Evolutionary conservation across 2,113 vertebrate genomes (phyloP).

Genomic region (Apteryx mantelli): DNA sequence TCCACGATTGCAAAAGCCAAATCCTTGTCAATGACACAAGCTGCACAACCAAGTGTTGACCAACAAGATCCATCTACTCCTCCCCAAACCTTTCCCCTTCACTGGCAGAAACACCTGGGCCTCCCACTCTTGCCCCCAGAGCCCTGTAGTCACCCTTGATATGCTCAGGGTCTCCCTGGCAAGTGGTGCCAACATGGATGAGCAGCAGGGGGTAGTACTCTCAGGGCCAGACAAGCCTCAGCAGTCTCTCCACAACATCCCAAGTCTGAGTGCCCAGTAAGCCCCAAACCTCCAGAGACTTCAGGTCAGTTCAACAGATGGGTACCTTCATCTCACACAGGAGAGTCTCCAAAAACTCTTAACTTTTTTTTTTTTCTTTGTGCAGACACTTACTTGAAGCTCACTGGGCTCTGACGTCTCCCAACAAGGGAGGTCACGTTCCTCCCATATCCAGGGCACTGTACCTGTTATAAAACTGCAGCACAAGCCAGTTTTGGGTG

Average conservation of each 20-base stretch:
- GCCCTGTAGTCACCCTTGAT: background rate
- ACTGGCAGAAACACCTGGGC: background rate
- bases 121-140: background rate
- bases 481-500: background rate
- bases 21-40: background rate
- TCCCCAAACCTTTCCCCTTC: background rate
- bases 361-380: background rate
- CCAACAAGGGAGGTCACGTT: background rate
- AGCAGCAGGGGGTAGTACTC: background rate
- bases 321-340: background rate
- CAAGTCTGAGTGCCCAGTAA: background rate
- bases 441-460: background rate
- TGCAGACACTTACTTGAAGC: background rate
- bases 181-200: background rate
- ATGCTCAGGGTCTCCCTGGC: background rate
- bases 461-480: background rate
- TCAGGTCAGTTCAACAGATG: background rate
- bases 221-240: background rate
- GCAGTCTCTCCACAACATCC: too few species aligned
- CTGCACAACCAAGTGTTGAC: background rate
- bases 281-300: background rate
- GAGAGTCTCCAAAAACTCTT: background rate
- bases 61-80: background rate
- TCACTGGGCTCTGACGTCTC: background rate
- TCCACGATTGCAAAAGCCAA: background rate